Evolutionary conservation across 2,113 vertebrate genomes (phyloP).

Genomic region (Onychostoma macrolepis): DNA sequence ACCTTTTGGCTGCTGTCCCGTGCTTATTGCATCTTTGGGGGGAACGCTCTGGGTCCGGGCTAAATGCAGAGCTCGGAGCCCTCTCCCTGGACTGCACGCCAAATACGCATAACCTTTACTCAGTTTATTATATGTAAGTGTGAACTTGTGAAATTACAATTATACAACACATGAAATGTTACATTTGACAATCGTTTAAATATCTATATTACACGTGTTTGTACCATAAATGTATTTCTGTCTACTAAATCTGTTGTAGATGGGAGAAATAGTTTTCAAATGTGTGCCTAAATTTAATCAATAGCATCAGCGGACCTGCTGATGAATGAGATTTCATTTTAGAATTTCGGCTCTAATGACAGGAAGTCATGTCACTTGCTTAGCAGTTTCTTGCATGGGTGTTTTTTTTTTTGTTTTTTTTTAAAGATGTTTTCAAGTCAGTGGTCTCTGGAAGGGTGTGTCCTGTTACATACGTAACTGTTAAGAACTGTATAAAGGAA

Average conservation of each 20-base stretch:
- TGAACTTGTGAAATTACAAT: too few species aligned
- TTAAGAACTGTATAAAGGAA: background rate
- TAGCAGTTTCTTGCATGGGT: too few species aligned
- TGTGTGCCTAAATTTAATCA: background rate
- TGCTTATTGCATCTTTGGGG: too few species aligned
- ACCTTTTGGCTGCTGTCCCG: too few species aligned
- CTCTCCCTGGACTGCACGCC: too few species aligned
- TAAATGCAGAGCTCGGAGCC: too few species aligned
- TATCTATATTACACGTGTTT: background rate
- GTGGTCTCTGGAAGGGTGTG: background rate
- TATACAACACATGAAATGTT: background rate
- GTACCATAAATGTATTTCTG: background rate
- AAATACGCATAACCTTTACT: too few species aligned
- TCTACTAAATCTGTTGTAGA: background rate
- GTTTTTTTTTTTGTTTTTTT: too few species aligned
- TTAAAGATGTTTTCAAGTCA: too few species aligned
- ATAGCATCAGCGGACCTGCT: background rate
- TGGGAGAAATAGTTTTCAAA: background rate
- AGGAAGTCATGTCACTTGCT: too few species aligned
- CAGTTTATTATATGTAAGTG: too few species aligned
- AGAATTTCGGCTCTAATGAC: background rate
- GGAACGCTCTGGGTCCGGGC: too few species aligned
- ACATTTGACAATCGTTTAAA: background rate
- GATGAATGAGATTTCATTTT: background rate
- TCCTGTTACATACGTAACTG: background rate